Evolutionary conservation across 1,140 invertebrate genomes (phyloP), one percentile per base, ranked within the genome.

Genomic region (Pseudomyrmex dendroicus): DNA sequence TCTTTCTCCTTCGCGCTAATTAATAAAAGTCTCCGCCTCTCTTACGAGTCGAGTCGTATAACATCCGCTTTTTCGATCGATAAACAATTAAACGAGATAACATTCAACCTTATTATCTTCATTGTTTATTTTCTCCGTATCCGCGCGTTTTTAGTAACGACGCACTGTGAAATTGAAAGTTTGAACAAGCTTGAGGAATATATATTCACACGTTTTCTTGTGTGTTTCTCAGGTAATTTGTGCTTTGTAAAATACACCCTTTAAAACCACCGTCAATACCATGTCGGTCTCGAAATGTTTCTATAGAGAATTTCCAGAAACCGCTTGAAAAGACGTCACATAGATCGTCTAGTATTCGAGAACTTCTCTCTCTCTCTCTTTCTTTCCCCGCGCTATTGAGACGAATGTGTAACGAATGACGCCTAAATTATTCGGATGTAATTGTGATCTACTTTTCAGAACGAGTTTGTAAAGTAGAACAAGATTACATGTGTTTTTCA

Each of bases 361-460:
- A 67, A 67, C 57, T 67, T 77, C 66, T 88, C 72, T 77, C 67
- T 72, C 25, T 25, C 25, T 25, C 25, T 25, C 22, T 77, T 62
- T 88, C 62, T 78, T 61, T 72, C 72, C 82, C 84, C 82, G 48
- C 35, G 0, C 35, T 5, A 35, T 59, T 59, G 2, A 48, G 61
- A 82, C 70, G 72, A 52, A 77, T 82, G 70, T 67, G 66, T 72
- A 78, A 73, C 66, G 86, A 88, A 56, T 57, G 54, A 35, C 68
- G 56, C 35, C 62, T 86, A 70, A 89, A 88, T 88, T 86, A 86
- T 74, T 86, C 59, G 56, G 10, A 35, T 52, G 64, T 48, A 25
- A 44, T 46, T 25, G 22, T 17, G 9, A 35, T 0, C 12, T 50
- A 44, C 73, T 63, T 22, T 66, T 67, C 61, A 17, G 20, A 15